Conservation (phyloP, 1,140 invertebrate species). For the Drosophila chauvacae region DNA sequence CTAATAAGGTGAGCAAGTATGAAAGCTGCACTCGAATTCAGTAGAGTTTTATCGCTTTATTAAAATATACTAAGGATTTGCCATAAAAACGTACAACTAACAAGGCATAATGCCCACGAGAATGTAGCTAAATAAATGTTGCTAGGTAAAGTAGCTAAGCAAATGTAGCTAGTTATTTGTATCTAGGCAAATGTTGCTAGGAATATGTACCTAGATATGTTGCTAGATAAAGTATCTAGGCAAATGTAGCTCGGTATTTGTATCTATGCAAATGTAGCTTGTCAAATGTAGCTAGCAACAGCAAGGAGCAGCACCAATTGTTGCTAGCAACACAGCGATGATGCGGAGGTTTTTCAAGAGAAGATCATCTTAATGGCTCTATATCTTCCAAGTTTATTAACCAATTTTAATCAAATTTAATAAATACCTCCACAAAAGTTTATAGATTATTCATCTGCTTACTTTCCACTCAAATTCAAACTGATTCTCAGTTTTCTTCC, state of each 20-base stretch:
- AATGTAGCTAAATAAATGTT: neutral
- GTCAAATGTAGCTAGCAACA: neutral
- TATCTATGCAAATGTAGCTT: neutral
- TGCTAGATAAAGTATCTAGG: neutral
- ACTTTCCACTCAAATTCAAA: neutral
- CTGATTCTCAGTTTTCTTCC: too few relatives aligned
- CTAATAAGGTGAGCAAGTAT: neutral
- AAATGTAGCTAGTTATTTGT: too few relatives aligned
- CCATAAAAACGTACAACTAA: neutral
- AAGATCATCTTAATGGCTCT: neutral
- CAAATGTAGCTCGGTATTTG: neutral
- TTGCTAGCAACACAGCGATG: neutral
- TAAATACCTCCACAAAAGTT: neutral
- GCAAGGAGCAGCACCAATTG: neutral
- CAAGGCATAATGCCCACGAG: neutral
- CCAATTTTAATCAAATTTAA: neutral
- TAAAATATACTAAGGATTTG: neutral
- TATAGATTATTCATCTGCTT: neutral
- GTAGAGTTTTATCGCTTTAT: rapidly evolving
- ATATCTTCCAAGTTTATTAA: neutral
- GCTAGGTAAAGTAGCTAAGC: neutral
- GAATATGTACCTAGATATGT: neutral
- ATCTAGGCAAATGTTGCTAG: neutral
- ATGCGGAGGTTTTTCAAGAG: neutral
- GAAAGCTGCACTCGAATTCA: too few relatives aligned